Percentiles rank a stretch among this genome's conserved stretches.
Conservation (phyloP, 2,113 vertebrate genomes). For the Cygnus atratus region DNA sequence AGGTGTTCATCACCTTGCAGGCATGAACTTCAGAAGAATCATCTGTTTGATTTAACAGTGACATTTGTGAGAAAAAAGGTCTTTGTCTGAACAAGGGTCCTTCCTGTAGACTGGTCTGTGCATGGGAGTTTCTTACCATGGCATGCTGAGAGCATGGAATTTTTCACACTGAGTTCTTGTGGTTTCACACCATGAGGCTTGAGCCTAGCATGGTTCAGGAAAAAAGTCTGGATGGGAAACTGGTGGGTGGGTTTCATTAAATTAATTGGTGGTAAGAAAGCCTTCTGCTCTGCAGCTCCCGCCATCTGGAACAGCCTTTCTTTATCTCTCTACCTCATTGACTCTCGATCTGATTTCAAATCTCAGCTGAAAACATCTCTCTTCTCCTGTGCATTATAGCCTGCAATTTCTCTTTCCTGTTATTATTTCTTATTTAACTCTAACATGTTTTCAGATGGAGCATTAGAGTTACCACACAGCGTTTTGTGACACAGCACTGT, state of each 20-base stretch:
- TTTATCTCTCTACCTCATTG: conserved; percentile 66
- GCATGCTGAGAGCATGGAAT: neutral
- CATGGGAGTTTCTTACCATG: neutral
- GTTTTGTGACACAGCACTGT: neutral
- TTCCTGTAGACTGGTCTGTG: neutral
- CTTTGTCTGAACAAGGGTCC: neutral
- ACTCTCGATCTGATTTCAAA: conserved; percentile 63
- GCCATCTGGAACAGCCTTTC: conserved; percentile 55
- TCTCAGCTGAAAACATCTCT: conserved; percentile 59
- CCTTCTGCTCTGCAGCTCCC: conserved; percentile 53
- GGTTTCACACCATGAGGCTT: conserved; percentile 34
- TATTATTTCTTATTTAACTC: conserved; percentile 40
- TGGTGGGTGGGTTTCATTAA: conserved; percentile 57
- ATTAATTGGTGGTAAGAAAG: conserved; percentile 56
- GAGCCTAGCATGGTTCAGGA: neutral
- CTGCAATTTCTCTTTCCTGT: conserved; percentile 20
- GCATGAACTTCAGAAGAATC: rapidly evolving
- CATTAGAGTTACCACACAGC: neutral
- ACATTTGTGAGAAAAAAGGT: neutral
- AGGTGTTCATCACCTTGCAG: neutral
- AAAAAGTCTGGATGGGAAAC: conserved; percentile 52
- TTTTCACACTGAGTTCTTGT: conserved; percentile 17
- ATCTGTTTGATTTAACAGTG: neutral
- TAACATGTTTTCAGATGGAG: neutral
- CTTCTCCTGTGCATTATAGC: conserved; percentile 29